A percentile compares a stretch with the other conserved stretches of the same genome.
Conservation (phyloP, 2,888 invertebrate genomes). For the Cartodere bifasciata region DNA sequence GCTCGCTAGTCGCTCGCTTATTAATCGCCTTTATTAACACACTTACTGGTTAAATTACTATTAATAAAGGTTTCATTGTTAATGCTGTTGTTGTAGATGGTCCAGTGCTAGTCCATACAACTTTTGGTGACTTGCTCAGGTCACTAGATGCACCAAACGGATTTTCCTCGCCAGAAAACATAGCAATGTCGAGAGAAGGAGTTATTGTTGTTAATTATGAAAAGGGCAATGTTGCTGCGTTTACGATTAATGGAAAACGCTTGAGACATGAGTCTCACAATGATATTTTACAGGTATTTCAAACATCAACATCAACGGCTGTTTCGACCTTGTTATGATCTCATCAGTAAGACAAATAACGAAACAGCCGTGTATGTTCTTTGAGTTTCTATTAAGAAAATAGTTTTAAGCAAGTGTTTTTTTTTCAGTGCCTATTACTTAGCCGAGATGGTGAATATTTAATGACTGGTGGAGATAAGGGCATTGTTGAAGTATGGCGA, state of each 20-base stretch:
- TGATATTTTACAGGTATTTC: constrained; percentile 79
- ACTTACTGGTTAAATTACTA: no score
- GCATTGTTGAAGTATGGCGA: constrained; percentile 97
- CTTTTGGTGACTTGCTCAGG: constrained; percentile 89
- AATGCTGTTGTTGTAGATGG: no score
- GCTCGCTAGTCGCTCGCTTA: no score
- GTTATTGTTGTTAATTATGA: constrained; percentile 91
- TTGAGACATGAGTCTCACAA: constrained; percentile 84
- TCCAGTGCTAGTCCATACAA: constrained; percentile 94
- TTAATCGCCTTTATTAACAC: no score
- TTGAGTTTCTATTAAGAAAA: no score
- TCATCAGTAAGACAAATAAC: no score
- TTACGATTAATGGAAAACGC: constrained; percentile 86
- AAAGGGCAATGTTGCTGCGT: constrained; percentile 83
- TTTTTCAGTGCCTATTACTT: constrained; percentile 69
- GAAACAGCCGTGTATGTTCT: no score
- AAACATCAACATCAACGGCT: no score
- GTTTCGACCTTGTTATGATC: no score
- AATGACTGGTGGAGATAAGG: constrained; percentile 93
- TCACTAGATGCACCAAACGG: constrained; percentile 74
- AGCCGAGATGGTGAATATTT: constrained; percentile 98
- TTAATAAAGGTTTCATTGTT: constrained; percentile 8
- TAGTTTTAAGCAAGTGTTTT: constrained; percentile 5
- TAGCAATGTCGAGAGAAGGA: constrained; percentile 92
- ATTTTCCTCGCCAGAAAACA: constrained; percentile 68